These are phyloP conservation scores for Yasuhikotakia modesta DNA, from an alignment of 2,797 vertebrate species.

Conservation along the genomic window DNA sequence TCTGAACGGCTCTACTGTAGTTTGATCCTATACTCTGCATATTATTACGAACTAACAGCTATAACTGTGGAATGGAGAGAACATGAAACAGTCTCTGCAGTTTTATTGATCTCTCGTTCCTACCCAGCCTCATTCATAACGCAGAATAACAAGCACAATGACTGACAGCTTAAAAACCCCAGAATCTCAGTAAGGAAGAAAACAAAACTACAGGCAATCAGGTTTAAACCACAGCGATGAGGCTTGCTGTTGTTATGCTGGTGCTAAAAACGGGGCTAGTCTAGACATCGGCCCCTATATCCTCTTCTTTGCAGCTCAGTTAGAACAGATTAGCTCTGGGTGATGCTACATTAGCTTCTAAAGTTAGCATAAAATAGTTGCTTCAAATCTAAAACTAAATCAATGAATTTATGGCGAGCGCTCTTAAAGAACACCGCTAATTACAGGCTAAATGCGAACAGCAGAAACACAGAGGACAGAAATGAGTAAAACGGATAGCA, in stretches of 20 bases:
- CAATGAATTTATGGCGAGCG: neutral
- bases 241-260: slow-evolving; percentile 61
- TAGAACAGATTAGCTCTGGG: slow-evolving; percentile 62
- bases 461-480: neutral
- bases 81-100: neutral
- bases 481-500: neutral
- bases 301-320: slow-evolving; percentile 51
- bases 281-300: slow-evolving; percentile 53
- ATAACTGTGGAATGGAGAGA: neutral
- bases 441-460: slow-evolving; percentile 21
- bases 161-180: slow-evolving; percentile 71
- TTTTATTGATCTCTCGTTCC: neutral
- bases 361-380: slow-evolving; percentile 33
- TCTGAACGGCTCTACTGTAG: slow-evolving; percentile 8
- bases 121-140: slow-evolving; percentile 60
- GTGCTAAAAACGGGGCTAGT: slow-evolving; percentile 67
- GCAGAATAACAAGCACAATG: slow-evolving; percentile 54
- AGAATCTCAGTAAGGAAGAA: slow-evolving; percentile 56
- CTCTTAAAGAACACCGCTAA: neutral
- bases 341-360: slow-evolving; percentile 75
- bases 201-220: slow-evolving; percentile 46
- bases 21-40: slow-evolving; percentile 15
- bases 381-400: slow-evolving; percentile 31
- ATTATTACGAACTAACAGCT: neutral
- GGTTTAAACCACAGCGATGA: slow-evolving; percentile 54